phyloP scores from a whole-genome alignment of 2,113 vertebrate genomes.

The Zosterops japonicus region DNA sequence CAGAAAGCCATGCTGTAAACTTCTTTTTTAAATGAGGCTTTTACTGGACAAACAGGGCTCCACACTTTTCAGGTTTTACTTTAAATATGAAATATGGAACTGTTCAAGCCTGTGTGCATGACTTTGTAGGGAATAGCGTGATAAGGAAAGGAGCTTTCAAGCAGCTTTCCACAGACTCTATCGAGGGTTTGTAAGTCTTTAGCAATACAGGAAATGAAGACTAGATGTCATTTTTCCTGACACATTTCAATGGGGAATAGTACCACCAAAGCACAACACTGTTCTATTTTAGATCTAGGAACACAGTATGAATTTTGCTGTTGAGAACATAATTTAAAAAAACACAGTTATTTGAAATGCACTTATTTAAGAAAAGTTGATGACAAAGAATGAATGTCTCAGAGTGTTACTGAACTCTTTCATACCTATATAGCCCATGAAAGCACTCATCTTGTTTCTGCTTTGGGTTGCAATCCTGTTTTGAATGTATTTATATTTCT shows the following conservation, averaged over 20 bases:
- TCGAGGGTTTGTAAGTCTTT: neutral
- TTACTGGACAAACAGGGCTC: neutral
- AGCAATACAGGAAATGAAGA: neutral
- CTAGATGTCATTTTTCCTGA: neutral
- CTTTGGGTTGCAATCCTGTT: neutral
- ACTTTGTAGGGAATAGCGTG: neutral
- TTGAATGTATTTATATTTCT: neutral
- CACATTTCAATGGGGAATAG: neutral
- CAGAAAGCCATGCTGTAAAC: neutral
- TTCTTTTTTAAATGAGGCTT: neutral
- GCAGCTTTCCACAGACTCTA: neutral
- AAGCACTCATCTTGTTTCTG: neutral
- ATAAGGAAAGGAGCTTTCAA: neutral
- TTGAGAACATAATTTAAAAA: neutral
- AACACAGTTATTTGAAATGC: neutral
- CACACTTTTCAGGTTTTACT: neutral
- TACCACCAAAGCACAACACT: neutral
- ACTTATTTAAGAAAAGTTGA: neutral
- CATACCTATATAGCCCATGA: neutral
- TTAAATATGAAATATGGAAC: neutral
- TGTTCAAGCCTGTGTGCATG: neutral
- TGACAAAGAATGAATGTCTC: fast-evolving
- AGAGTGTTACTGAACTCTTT: neutral
- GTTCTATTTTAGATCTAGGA: neutral
- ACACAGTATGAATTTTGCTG: neutral